Evolutionary conservation across 2,888 invertebrate genomes (phyloP), one percentile per base, ranked within the genome.

Genomic region (Orthonychiurus folsomi): DNA sequence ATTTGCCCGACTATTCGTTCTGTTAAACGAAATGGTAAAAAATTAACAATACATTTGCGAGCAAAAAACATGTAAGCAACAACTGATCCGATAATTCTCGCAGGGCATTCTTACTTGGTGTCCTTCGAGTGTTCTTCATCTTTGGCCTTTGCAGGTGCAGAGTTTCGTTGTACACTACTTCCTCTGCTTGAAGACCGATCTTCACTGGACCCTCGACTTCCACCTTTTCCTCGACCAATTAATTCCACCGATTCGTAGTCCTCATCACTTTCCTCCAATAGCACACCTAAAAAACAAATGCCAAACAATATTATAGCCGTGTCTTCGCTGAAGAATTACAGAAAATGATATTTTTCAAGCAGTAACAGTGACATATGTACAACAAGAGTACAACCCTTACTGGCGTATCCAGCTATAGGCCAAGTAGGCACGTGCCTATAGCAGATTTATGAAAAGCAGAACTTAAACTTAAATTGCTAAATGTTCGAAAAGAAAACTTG

Each of bases 171-270:
- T 9, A 67, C 69, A 61, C 71, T 73, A 48, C 71, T 71, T 18
- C 73, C 71, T 57, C 73, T 61, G 62, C 70, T 69, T 9, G 73
- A 73, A n/a, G 70, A 70, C 23, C 73, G 63, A 65, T 73, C 73
- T 61, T 73, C 73, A 5, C 69, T 69, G 15, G 73, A 73, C 12
- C 69, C 71, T 55, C 71, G 62, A 59, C 72, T 70, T 23, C 70
- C 68, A 37, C 69, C 56, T 28, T 68, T 61, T 5, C 68, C 66
- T 15, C 70, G 65, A 20, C 66, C 48, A 9, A 64, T 48, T 5
- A 69, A 63, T 25, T 69, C 71, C 26, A 63, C 63, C 1, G 67
- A 66, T n/a, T 71, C 73, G 1, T 59, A 59, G 26, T 73, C 71
- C 47, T 69, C 71, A 50, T 73, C 73, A 20, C 60, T 62, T 48